Evolutionary conservation across 2,113 vertebrate species (phyloP), one percentile per base, ranked within the genome.

Genomic region (Phalacrocorax aristotelis): DNA sequence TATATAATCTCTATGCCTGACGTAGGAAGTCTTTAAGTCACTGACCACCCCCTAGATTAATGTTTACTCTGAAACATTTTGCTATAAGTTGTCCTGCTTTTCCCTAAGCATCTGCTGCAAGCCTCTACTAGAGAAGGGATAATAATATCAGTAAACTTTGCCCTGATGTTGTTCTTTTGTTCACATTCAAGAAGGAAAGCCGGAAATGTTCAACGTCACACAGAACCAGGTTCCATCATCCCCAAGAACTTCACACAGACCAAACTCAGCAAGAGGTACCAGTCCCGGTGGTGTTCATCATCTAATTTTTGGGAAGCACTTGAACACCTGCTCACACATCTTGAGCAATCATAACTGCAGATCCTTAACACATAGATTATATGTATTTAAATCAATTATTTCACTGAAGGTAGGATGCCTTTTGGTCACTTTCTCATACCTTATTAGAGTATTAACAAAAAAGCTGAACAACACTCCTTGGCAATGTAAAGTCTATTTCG

Each of bases 1-100:
- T 34, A 20, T 0, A 0, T 36, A 44, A 58, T 49, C 27, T 80
- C 26, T 38, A 0, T 21, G 10, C 32, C 23, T 62, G 23, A 38
- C 15, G 68, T 20, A 23, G 32, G 32, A 77, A 49, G 21, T 9
- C 68, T 54, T n/a, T 29, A 11, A 32, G n/a, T 32, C 62, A 40
- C 32, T 46, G 60, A 9, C 10, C 11, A 78, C 4, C 23, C 29
- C n/a, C 13, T n/a, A 27, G 12, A 7, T 8, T 8, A 72, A 25
- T 18, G 15, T 36, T 64, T 36, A n/a, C 32, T 80, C 38, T 10
- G 5, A 69, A 69, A 46, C 11, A 3, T 46, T 51, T 55, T 49
- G 36, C 32, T 72, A 0, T 8, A 11, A 23, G 1, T 32, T 64
- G 3, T 42, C 72, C 18, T 72, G 29, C 3, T 65, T 58, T 64